Percentiles rank a stretch among this genome's conserved stretches.
phyloP scores from a whole-genome alignment of 2,113 vertebrate genomes.

The Chelonoidis abingdonii region DNA sequence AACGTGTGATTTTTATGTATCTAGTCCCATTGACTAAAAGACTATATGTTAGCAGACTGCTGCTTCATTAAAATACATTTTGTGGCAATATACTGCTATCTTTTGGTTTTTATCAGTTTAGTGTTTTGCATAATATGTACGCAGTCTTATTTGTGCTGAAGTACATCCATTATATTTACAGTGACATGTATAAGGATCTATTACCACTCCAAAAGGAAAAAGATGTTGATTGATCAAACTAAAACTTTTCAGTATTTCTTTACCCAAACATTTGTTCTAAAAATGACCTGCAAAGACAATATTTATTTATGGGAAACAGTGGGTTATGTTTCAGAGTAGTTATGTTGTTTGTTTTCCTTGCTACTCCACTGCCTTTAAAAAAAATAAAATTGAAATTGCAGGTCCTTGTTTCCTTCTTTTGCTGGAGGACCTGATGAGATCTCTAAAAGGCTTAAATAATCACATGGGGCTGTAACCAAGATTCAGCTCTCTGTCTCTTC shows the following conservation, averaged over 20 bases:
- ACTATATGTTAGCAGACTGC: background rate
- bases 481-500: background rate
- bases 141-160: background rate
- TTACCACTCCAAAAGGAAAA: background rate
- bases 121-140: fast-evolving
- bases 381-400: background rate
- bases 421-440: background rate
- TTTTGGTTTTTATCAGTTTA: background rate
- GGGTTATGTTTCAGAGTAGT: background rate
- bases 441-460: conserved; percentile 12
- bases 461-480: background rate
- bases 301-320: background rate
- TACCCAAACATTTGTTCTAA: background rate
- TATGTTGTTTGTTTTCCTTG: background rate
- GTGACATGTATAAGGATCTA: background rate
- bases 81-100: background rate
- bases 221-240: background rate
- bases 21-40: background rate
- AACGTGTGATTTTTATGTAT: fast-evolving
- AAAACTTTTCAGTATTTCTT: background rate
- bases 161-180: fast-evolving
- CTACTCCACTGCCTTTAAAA: background rate
- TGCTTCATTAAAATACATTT: background rate
- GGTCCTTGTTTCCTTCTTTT: background rate
- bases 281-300: background rate